These are phyloP conservation scores for Ctenopoma kingsleyae DNA, from an alignment of 2,797 vertebrate genomes.

Conservation along the genomic window DNA sequence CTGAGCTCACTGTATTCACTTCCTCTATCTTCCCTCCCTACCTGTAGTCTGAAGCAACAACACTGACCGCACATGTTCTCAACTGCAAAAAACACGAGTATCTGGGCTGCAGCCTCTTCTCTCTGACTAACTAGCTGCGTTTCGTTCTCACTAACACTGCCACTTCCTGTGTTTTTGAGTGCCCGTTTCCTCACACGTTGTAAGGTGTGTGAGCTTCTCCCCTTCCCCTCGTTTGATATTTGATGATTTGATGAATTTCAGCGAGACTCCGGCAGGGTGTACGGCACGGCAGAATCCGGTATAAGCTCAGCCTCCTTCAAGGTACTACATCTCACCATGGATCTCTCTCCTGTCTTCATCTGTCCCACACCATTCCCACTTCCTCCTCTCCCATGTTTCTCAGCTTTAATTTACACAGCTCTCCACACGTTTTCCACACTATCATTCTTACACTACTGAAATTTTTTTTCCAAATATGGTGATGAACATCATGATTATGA, in stretches of 20 bases:
- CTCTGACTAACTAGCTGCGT: slow-evolving; percentile 77
- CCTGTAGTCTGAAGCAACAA: slow-evolving; percentile 45
- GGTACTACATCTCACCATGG: slow-evolving; percentile 83
- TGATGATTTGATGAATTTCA: slow-evolving; percentile 88
- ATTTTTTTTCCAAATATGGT: slow-evolving; percentile 5
- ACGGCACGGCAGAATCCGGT: slow-evolving; percentile 90
- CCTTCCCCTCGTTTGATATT: slow-evolving; percentile 71
- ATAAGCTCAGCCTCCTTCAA: slow-evolving; percentile 91
- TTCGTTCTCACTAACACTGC: slow-evolving; percentile 72
- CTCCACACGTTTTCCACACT: slow-evolving; percentile 15
- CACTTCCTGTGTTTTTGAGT: slow-evolving; percentile 60
- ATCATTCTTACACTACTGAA: slow-evolving; percentile 6
- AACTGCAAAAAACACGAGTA: slow-evolving; percentile 20
- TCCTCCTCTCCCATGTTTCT: slow-evolving; percentile 30
- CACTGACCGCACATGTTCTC: slow-evolving; percentile 47
- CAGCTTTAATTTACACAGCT: slow-evolving; percentile 27
- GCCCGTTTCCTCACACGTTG: slow-evolving; percentile 59
- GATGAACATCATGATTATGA: slow-evolving; percentile 15
- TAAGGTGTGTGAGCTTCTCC: slow-evolving; percentile 70
- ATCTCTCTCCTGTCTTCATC: slow-evolving; percentile 60
- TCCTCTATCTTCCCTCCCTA: slow-evolving; percentile 27
- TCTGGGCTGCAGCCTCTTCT: slow-evolving; percentile 66
- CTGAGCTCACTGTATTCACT: slow-evolving; percentile 60
- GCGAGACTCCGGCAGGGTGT: slow-evolving; percentile 87
- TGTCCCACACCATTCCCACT: slow-evolving; percentile 36